Evolutionary conservation across 2,113 vertebrate species (phyloP).

Genomic region (Alethe castanea): DNA sequence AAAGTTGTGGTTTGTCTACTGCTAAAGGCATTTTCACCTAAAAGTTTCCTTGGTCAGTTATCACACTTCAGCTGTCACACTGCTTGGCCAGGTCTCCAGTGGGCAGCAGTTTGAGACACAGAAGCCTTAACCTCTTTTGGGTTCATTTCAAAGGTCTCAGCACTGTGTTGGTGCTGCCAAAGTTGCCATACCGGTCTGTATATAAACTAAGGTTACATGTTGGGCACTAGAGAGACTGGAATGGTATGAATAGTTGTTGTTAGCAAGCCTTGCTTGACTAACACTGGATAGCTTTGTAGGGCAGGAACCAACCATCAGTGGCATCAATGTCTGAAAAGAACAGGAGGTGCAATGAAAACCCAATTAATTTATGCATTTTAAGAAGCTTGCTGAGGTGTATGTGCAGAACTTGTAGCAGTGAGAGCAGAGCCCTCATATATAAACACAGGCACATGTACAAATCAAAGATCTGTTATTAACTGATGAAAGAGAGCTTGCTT

Average conservation of each 20-base stretch:
- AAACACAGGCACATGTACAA: not conserved
- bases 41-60: not conserved
- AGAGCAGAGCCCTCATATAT: not conserved
- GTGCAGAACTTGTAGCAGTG: not conserved
- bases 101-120: not conserved
- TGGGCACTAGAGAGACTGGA: not conserved
- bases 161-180: not conserved
- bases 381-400: not conserved
- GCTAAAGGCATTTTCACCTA: not conserved
- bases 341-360: not conserved
- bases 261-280: not conserved
- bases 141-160: not conserved
- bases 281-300: not conserved
- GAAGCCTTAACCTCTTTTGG: not conserved
- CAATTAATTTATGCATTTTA: not conserved
- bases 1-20: not conserved
- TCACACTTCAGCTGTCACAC: not conserved
- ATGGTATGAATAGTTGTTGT: not conserved
- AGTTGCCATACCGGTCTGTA: not conserved
- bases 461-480: not conserved
- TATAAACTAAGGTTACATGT: not conserved
- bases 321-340: not conserved
- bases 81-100: not conserved
- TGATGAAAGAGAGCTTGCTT: not conserved
- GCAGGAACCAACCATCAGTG: not conserved